Evolutionary conservation across 2,113 vertebrate genomes (phyloP), one percentile per base, ranked within the genome.

Genomic region (Uropsilus gracilis): DNA sequence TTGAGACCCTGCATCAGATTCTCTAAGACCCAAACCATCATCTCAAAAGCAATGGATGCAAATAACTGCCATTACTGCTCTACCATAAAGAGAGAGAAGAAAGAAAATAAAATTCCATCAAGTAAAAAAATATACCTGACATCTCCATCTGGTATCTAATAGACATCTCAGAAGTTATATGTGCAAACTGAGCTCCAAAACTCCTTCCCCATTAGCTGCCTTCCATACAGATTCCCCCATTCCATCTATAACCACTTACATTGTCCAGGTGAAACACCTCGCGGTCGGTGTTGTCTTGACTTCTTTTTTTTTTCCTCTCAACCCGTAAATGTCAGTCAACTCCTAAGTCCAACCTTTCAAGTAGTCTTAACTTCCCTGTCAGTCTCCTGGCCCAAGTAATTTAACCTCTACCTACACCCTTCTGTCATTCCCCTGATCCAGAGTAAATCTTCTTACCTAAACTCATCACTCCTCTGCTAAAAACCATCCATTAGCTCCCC

Each of bases 41-140:
- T 18, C 48, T 46, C 68, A 24, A 86, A 80, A 85, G 30, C 86
- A 93, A 82, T 80, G 14, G 66, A 57, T 24, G 8, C 11, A 8
- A 64, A 42, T 50, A 32, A 91, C 28, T 59, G 39, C 9, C 64
- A 44, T 20, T 69, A 63, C 39, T 30, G 46, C 42, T 34, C 46
- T 42, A 42, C 68, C 44, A 28, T 53, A 55, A 48, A 72, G 32
- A 82, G 39, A 86, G 46, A 50, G 34, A 8, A 30, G 26, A 26
- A 46, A 26, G 3, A 80, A 39, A n/a, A 89, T 78, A 59, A 83
- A 78, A 86, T 66, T 46, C 48, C 84, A 32, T 89, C 86, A 93
- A 55, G 89, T 94, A 61, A 69, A 75, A 92, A 93, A 89, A 94
- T 28, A 42, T 11, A 86, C 75, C 88, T 83, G 91, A 91, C 83